Conservation (phyloP, 2,888 invertebrate genomes). For the Macrophya annulata region DNA sequence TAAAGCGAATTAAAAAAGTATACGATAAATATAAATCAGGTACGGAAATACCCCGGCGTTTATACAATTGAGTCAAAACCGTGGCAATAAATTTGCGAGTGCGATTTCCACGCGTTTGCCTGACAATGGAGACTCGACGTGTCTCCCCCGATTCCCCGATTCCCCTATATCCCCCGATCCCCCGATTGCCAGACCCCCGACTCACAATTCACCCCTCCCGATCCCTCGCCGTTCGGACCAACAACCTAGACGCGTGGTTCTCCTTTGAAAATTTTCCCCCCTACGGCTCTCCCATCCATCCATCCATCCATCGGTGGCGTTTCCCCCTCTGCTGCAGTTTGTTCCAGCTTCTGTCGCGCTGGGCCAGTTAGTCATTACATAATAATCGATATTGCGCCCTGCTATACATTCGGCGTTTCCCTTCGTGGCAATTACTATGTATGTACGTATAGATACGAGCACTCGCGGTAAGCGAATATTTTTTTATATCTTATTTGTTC, state of each 20-base stretch:
- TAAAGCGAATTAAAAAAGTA: slow-evolving; percentile 15
- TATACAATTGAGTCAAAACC: slow-evolving; percentile 53
- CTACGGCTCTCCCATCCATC: slow-evolving; percentile 5
- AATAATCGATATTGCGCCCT: slow-evolving; percentile 44
- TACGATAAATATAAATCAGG: slow-evolving; percentile 27
- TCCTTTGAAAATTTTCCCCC: slow-evolving; percentile 39
- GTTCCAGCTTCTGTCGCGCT: slow-evolving; percentile 42
- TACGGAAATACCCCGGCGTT: slow-evolving; percentile 33
- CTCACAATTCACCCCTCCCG: neutral
- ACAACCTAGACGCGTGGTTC: neutral
- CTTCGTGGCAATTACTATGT: neutral
- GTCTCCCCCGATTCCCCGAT: slow-evolving; percentile 14
- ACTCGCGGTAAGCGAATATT: neutral
- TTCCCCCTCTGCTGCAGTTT: slow-evolving; percentile 32
- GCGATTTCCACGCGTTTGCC: slow-evolving; percentile 39
- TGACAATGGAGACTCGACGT: slow-evolving; percentile 49
- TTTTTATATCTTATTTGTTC: neutral
- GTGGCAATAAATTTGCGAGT: slow-evolving; percentile 49
- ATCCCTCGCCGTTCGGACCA: slow-evolving; percentile 10
- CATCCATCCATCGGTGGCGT: neutral
- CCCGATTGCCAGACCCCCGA: neutral
- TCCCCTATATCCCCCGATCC: slow-evolving; percentile 5
- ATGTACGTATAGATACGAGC: neutral
- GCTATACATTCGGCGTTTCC: neutral
- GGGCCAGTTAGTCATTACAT: slow-evolving; percentile 48